phyloP scores from a whole-genome alignment of 53 echinoderm and acorn worm species.

The Hippasteria phrygiana region DNA sequence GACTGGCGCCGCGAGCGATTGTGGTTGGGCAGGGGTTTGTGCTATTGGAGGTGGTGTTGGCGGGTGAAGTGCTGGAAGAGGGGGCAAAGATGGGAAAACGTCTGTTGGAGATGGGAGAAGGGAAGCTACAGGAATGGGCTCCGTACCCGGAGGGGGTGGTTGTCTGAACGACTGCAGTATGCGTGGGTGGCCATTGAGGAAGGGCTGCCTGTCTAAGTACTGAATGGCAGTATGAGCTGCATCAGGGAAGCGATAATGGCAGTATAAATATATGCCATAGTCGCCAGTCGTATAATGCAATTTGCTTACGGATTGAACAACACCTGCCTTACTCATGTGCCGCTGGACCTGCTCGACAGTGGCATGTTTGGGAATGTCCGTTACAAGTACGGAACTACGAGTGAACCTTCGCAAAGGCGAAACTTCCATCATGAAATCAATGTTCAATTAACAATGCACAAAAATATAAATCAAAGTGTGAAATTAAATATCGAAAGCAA shows the following conservation, averaged over 20 bases:
- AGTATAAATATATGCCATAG: constrained; percentile 2
- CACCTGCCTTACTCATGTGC: neutral
- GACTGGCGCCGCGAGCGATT: too few species aligned
- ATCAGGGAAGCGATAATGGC: constrained; percentile 11
- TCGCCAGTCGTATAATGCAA: neutral
- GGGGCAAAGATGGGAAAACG: neutral
- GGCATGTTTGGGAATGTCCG: neutral
- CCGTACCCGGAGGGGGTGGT: neutral
- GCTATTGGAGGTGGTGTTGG: constrained; percentile 11
- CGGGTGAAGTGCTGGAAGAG: neutral
- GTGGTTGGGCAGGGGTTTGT: neutral
- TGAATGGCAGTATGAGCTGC: neutral
- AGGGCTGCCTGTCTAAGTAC: neutral
- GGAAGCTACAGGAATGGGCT: constrained; percentile 8
- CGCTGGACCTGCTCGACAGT: neutral
- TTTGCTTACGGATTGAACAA: neutral
- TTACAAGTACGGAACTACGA: neutral
- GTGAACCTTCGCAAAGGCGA: neutral
- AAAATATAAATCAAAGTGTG: neutral
- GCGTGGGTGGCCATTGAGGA: constrained; percentile 17
- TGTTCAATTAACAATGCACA: neutral
- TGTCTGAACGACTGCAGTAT: neutral
- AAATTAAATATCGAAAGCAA: neutral
- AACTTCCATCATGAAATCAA: neutral
- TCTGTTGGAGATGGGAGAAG: neutral